Evolutionary conservation across 1,140 invertebrate species (phyloP).

Genomic region (Xylocopa sonorina): DNA sequence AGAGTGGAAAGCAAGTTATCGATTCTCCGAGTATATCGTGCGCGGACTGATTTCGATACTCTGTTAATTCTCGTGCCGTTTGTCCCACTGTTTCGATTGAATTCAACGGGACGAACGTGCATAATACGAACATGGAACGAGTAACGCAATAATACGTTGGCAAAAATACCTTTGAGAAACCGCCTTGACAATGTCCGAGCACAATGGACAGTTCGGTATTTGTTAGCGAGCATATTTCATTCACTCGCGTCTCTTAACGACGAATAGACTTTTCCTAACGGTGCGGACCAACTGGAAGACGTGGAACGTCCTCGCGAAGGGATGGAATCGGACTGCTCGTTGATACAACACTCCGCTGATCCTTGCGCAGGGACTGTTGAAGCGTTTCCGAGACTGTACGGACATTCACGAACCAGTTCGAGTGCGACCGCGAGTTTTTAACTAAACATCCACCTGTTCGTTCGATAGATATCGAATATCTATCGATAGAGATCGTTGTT

Average conservation of each 20-base stretch:
- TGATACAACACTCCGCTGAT: neutral
- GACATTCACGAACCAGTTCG: conserved; percentile 14
- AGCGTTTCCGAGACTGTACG: conserved; percentile 23
- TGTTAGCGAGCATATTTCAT: conserved; percentile 53
- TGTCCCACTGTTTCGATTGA: neutral
- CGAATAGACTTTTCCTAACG: neutral
- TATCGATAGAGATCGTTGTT: too few species aligned
- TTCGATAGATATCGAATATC: neutral
- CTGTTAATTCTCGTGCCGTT: too few species aligned
- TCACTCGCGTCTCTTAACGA: neutral
- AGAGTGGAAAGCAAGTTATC: conserved; percentile 13
- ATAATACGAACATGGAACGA: neutral
- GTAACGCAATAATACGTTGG: neutral
- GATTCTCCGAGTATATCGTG: conserved; percentile 9
- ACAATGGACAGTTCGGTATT: conserved; percentile 34
- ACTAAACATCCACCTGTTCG: neutral
- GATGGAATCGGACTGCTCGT: conserved; percentile 49
- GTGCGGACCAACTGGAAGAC: neutral
- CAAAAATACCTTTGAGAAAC: conserved; percentile 52
- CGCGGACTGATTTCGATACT: neutral
- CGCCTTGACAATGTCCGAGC: conserved; percentile 20
- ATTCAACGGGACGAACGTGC: neutral
- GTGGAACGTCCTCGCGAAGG: conserved; percentile 33
- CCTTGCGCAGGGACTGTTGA: conserved; percentile 35
- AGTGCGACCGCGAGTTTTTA: conserved; percentile 2